Conservation (phyloP, 2,797 vertebrate species). For the Danio jaintianensis region DNA sequence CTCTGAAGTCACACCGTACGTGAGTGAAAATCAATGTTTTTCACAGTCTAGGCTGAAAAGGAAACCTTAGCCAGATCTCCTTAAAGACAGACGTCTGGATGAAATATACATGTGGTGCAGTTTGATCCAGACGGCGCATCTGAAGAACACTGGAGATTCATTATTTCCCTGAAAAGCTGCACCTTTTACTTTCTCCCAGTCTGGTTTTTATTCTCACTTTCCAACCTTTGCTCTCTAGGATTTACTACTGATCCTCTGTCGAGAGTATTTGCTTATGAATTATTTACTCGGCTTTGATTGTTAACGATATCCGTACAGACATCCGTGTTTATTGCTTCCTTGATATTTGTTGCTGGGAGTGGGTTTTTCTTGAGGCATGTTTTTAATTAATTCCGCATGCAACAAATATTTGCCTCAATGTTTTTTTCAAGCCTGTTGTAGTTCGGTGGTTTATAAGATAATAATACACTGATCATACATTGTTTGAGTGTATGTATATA, state of each 20-base stretch:
- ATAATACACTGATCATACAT: neutral
- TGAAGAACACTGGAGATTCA: slow-evolving; percentile 64
- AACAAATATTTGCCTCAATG: neutral
- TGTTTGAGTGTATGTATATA: no score
- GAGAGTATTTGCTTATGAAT: slow-evolving; percentile 27
- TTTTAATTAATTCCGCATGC: slow-evolving; percentile 6
- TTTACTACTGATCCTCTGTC: neutral
- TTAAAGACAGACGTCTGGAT: slow-evolving; percentile 60
- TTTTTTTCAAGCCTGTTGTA: neutral
- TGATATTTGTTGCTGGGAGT: neutral
- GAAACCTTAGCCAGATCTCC: slow-evolving; percentile 60
- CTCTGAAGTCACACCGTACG: slow-evolving; percentile 65
- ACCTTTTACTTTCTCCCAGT: neutral
- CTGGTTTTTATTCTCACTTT: neutral
- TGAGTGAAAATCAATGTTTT: slow-evolving; percentile 76
- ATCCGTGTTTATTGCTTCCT: neutral
- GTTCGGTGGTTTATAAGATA: no score
- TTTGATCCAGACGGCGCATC: slow-evolving; percentile 56
- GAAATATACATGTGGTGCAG: slow-evolving; percentile 75
- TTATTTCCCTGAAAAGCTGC: slow-evolving; percentile 53
- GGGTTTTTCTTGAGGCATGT: neutral
- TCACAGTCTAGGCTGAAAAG: slow-evolving; percentile 67
- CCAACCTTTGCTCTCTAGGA: slow-evolving; percentile 19
- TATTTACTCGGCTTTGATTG: slow-evolving; percentile 46
- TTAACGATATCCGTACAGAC: neutral